Evolutionary conservation across 2,888 invertebrate genomes (phyloP), one percentile per base, ranked within the genome.

Genomic region (Sinodicranocentrus sp.): DNA sequence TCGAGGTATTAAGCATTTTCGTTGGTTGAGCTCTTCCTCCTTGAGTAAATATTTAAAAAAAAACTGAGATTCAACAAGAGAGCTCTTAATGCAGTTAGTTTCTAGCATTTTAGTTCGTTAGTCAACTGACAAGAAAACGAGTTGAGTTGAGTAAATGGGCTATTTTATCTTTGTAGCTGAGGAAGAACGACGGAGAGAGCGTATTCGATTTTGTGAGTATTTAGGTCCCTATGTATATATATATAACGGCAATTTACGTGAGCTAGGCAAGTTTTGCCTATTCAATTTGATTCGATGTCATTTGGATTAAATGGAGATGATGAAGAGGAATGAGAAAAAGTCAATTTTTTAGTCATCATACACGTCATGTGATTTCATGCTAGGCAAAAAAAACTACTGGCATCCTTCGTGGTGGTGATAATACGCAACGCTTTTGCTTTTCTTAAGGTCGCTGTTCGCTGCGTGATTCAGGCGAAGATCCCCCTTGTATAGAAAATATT

Each of bases 261-360:
- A 17, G 0, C 13, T 52, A 13, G 44, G 73, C 61, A 61, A 75
- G 33, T 33, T 44, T 61, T 75, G 75, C 63, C 28, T 75, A 75
- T 21, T 75, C 75, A 75, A 75, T 63, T 75, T 72, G 52, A 26
- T 48, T 75, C 48, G 25, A 63, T 75, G 75, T 75, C 75, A n/a
- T 33, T 48, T 63, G 26, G 26, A 75, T 75, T 59, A 63, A 75
- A 71, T 54, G 26, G 68, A 43, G 23, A 63, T 48, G 57, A 21
- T 52, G 59, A 54, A 19, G 33, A 43, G 28, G 26, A 54, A 59
- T 15, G 17, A 54, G 59, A 59, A 59, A 19, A 59, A 8, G 3
- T 2, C 8, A 13, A 26, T 23, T 19, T 13, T 19, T 25, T 59
- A 59, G 33, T 10, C 33, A 33, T 3, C 33, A 33, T 33, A 3